These are phyloP conservation scores for Brachystomella parvula DNA, from an alignment of 1,140 invertebrate species.

Conservation along the genomic window DNA sequence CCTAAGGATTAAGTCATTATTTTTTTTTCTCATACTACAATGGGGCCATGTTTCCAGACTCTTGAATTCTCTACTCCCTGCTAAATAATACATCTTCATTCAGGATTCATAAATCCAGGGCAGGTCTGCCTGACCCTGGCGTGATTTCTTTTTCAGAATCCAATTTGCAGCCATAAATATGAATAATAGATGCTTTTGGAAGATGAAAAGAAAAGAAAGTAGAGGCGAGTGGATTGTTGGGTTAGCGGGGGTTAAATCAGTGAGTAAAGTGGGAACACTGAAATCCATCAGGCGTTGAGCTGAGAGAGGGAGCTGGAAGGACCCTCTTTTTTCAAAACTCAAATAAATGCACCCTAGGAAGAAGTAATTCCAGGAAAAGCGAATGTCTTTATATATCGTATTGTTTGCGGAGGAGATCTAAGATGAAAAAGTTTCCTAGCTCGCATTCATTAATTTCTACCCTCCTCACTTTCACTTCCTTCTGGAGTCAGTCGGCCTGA, in stretches of 20 bases:
- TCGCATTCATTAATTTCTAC: not conserved
- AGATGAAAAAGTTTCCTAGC: not conserved
- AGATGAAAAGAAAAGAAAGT: not conserved
- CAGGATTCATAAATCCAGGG: no score
- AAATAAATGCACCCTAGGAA: constrained; percentile 31
- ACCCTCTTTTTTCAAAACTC: constrained; percentile 13
- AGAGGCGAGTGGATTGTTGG: not conserved
- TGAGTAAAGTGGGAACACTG: not conserved
- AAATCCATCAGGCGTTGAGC: not conserved
- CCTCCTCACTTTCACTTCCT: not conserved
- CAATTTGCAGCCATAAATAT: not conserved
- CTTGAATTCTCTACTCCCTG: no score
- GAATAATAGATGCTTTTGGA: not conserved
- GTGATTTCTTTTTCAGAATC: not conserved
- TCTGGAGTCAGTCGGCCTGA: not conserved
- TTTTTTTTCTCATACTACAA: no score
- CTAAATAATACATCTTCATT: no score
- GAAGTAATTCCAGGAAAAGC: no score
- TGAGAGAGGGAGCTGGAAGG: not conserved
- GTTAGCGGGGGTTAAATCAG: not conserved
- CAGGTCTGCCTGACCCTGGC: not conserved
- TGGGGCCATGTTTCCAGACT: no score
- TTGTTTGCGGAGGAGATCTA: not conserved
- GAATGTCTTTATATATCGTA: not conserved
- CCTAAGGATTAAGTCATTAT: no score